Conservation (phyloP, 2,888 invertebrate genomes). For the Bedellia somnulentella region DNA sequence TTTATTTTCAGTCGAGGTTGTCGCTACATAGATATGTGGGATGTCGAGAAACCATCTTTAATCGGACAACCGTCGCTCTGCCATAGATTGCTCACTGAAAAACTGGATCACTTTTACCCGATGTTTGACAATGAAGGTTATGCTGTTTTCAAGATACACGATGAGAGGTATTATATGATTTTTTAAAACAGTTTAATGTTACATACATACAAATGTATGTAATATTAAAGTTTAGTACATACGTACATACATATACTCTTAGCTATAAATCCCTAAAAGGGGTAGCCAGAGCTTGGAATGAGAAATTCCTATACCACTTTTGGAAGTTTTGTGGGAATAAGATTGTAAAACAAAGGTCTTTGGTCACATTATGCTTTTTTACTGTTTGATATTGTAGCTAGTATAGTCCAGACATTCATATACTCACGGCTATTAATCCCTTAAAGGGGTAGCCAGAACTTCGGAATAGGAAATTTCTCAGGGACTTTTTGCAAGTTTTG, state of each 20-base stretch:
- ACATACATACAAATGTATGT: neutral
- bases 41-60: conserved; percentile 18
- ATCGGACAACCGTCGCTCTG: conserved; percentile 20
- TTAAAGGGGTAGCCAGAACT: too few relatives aligned
- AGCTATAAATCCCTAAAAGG: too few relatives aligned
- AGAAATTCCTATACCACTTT: too few relatives aligned
- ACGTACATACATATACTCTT: too few relatives aligned
- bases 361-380: neutral
- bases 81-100: conserved; percentile 19
- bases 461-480: too few relatives aligned
- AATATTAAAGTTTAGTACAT: too few relatives aligned
- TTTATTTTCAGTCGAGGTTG: conserved; percentile 26
- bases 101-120: conserved; percentile 32
- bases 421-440: too few relatives aligned
- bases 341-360: too few relatives aligned
- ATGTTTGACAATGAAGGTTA: conserved; percentile 32
- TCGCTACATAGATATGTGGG: conserved; percentile 35
- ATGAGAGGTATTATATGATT: conserved; percentile 17
- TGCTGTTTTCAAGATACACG: conserved; percentile 35
- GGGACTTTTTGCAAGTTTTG: too few relatives aligned
- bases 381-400: neutral
- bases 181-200: neutral
- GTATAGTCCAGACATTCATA: too few relatives aligned
- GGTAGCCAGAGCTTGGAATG: too few relatives aligned
- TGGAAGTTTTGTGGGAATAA: too few relatives aligned